These are phyloP conservation scores for Amphipoea oculea DNA, from an alignment of 2,888 invertebrate genomes.

Conservation along the genomic window DNA sequence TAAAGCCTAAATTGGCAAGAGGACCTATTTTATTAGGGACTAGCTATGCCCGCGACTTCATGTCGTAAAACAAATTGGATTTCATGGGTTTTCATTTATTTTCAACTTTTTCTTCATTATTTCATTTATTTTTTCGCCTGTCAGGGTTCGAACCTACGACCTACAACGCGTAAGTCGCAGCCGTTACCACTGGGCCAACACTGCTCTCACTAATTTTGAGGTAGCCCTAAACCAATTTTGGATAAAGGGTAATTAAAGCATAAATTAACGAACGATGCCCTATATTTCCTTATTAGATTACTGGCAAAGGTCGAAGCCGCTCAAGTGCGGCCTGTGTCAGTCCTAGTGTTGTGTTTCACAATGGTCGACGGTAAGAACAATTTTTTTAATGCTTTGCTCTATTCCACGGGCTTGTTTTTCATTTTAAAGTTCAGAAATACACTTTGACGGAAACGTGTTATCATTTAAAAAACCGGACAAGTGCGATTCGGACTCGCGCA, in stretches of 20 bases:
- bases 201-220: not conserved
- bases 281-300: conserved; percentile 61
- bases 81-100: no score
- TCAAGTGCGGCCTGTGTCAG: conserved; percentile 47
- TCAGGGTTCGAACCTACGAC: no score
- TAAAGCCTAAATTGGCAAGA: no score
- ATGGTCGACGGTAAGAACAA: conserved; percentile 79
- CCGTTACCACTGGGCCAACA: no score
- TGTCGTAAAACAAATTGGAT: no score
- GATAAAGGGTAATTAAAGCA: not conserved
- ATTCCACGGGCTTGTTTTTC: not conserved
- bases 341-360: conserved; percentile 44
- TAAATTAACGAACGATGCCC: conserved; percentile 11
- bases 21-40: no score
- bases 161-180: no score
- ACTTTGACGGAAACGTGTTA: not conserved
- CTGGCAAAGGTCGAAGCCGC: conserved; percentile 50
- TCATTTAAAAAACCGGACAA: not conserved
- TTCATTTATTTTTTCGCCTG: no score
- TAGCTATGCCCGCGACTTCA: no score
- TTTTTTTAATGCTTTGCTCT: not conserved
- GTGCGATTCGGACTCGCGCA: no score
- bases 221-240: not conserved
- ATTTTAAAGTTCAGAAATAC: no score
- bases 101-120: no score